phyloP scores from a whole-genome alignment of 2,113 vertebrate species.

The Tupaia tana region DNA sequence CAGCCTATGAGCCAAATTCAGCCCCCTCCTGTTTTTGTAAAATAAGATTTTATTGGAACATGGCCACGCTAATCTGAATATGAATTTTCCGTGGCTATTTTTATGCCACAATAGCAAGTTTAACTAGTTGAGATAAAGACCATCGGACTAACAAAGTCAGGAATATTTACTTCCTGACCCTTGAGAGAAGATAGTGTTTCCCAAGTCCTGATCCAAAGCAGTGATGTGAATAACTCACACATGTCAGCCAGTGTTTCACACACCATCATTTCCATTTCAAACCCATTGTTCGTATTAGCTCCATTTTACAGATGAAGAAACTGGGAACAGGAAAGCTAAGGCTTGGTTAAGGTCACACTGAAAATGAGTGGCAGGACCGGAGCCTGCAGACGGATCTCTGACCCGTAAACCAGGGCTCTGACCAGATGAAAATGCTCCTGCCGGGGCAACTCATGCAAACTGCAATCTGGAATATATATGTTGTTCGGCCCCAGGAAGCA shows the following conservation, averaged over 20 bases:
- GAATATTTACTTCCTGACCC: not conserved
- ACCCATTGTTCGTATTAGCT: not conserved
- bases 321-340: not conserved
- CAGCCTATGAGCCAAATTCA: not conserved
- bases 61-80: not conserved
- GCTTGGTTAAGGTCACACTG: not conserved
- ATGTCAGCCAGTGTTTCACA: not conserved
- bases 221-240: not conserved
- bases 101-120: not conserved
- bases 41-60: not conserved
- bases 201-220: not conserved
- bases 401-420: not conserved
- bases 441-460: too few species aligned
- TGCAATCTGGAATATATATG: not conserved
- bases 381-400: not conserved
- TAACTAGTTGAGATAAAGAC: not conserved
- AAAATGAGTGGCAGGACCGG: not conserved
- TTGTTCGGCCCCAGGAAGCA: fast-evolving
- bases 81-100: not conserved
- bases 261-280: not conserved
- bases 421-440: not conserved
- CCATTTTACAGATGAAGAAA: not conserved
- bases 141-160: not conserved
- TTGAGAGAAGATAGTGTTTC: not conserved
- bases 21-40: not conserved